phyloP scores from a whole-genome alignment of 2,113 vertebrate genomes.

The Protobothrops flavoviridis region DNA sequence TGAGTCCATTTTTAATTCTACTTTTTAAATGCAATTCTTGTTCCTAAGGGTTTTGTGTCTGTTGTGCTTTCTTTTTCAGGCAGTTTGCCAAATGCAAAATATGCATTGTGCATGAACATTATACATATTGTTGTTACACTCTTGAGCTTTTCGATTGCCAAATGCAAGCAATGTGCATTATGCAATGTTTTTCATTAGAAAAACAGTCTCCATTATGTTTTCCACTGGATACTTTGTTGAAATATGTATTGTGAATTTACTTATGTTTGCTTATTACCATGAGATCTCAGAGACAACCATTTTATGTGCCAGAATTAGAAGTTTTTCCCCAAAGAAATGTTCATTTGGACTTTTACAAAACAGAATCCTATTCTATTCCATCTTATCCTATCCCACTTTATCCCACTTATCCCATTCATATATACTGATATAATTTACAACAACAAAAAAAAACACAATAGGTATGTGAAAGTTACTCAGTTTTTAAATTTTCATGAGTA shows the following conservation, averaged over 20 bases:
- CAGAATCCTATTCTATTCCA: not conserved
- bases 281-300: not conserved
- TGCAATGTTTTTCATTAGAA: not conserved
- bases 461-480: not conserved
- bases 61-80: not conserved
- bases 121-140: not conserved
- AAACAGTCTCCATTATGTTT: not conserved
- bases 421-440: not conserved
- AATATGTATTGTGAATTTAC: not conserved
- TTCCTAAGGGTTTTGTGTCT: not conserved
- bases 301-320: not conserved
- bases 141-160: not conserved
- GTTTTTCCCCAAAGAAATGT: not conserved
- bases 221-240: not conserved
- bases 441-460: not conserved
- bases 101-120: not conserved
- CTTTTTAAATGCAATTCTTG: not conserved
- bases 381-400: not conserved
- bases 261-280: not conserved
- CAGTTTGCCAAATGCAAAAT: not conserved
- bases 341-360: not conserved
- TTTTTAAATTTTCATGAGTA: not conserved
- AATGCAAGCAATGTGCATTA: not conserved
- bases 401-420: not conserved
- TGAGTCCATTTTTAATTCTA: not conserved